A percentile compares a stretch with the other conserved stretches of the same genome.
These are phyloP conservation scores for Chrysomallon squamiferum DNA, from an alignment of 1,140 invertebrate species.

Conservation along the genomic window DNA sequence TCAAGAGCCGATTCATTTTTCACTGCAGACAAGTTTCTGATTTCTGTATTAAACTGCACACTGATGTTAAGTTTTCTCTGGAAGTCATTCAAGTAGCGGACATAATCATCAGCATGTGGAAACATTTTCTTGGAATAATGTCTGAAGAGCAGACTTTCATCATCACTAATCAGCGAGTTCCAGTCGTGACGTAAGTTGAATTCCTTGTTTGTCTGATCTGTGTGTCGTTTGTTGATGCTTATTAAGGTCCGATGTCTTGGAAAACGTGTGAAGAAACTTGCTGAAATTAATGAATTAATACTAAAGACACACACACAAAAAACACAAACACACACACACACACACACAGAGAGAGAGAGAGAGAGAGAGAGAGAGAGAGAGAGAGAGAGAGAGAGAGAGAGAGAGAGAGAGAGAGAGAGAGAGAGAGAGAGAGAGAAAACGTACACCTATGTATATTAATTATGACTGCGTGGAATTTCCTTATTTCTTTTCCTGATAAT, in stretches of 20 bases:
- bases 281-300: constrained; percentile 55
- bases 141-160: constrained; percentile 55
- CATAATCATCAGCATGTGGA: constrained; percentile 55
- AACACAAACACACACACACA: too few relatives aligned
- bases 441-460: too few relatives aligned
- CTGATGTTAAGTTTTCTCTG: constrained; percentile 50
- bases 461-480: too few relatives aligned
- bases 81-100: constrained; percentile 63
- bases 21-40: constrained; percentile 50
- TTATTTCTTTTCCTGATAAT: too few relatives aligned
- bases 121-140: constrained; percentile 55
- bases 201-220: constrained; percentile 64
- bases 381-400: too few relatives aligned
- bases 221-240: constrained; percentile 66
- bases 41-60: constrained; percentile 61
- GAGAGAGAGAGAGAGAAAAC: too few relatives aligned
- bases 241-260: constrained; percentile 65
- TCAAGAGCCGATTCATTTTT: constrained; percentile 19
- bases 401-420: too few relatives aligned
- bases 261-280: constrained; percentile 63
- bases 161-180: constrained; percentile 65
- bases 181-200: constrained; percentile 67
- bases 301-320: too few relatives aligned
- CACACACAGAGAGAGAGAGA: too few relatives aligned
- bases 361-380: too few relatives aligned